Evolutionary conservation across 2,888 invertebrate genomes (phyloP).

Genomic region (Theretra japonica): DNA sequence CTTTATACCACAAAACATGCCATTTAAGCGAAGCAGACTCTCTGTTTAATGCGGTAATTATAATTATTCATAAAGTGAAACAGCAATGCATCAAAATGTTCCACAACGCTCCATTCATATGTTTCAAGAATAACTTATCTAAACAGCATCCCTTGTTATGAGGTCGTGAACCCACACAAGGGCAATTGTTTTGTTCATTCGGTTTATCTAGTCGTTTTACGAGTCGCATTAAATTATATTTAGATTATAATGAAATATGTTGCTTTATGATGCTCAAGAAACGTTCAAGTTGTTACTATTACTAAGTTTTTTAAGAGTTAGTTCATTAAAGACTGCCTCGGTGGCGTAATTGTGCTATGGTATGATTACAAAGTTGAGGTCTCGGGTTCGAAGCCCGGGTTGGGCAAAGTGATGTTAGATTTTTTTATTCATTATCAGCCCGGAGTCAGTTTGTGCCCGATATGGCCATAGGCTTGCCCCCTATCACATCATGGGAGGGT

Average conservation of each 20-base stretch:
- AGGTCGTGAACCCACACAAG: conserved; percentile 36
- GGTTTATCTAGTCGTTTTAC: conserved; percentile 9
- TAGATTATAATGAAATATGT: not conserved
- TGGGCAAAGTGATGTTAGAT: too few relatives aligned
- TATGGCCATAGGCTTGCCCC: too few relatives aligned
- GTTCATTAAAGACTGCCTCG: too few relatives aligned
- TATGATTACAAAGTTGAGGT: too few relatives aligned
- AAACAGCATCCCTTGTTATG: conserved; percentile 38
- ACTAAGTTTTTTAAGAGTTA: too few relatives aligned
- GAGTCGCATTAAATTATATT: conserved; percentile 10
- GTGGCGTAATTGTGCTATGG: too few relatives aligned
- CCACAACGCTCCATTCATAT: conserved; percentile 26
- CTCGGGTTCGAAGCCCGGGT: too few relatives aligned
- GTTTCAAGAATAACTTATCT: conserved; percentile 32
- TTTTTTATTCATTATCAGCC: too few relatives aligned
- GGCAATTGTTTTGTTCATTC: conserved; percentile 16
- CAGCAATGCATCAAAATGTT: conserved; percentile 13
- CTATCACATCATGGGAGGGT: too few relatives aligned
- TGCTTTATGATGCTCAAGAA: not conserved
- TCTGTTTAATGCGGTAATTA: not conserved
- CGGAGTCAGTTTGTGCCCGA: too few relatives aligned
- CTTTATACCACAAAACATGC: not conserved
- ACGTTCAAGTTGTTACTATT: too few relatives aligned
- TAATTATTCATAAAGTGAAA: not conserved
- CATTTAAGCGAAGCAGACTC: not conserved